These are phyloP conservation scores for Euschistus heros DNA, from an alignment of 1,140 invertebrate genomes.

Conservation along the genomic window DNA sequence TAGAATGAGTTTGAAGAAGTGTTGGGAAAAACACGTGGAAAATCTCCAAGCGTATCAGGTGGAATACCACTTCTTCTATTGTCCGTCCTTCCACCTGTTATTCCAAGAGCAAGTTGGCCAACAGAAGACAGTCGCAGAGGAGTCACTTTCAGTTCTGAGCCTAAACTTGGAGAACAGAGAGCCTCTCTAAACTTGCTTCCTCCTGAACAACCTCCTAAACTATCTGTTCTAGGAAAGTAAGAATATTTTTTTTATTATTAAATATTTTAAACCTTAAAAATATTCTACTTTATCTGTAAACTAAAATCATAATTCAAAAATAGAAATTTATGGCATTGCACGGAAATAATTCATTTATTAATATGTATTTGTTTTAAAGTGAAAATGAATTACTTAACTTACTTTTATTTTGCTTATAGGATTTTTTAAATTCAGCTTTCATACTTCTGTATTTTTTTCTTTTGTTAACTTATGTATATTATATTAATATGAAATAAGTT, in stretches of 20 bases:
- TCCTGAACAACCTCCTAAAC: constrained; percentile 2
- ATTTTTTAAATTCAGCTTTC: too few species aligned
- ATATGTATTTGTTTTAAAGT: too few species aligned
- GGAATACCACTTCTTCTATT: constrained; percentile 55
- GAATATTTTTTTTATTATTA: neutral
- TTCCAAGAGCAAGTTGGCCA: constrained; percentile 44
- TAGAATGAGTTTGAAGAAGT: constrained; percentile 22
- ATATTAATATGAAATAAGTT: too few species aligned
- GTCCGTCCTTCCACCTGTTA: constrained; percentile 59
- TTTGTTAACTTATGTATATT: too few species aligned
- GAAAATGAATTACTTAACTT: too few species aligned
- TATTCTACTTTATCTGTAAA: too few species aligned
- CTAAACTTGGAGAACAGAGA: constrained; percentile 43
- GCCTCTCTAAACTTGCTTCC: neutral
- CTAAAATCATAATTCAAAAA: too few species aligned
- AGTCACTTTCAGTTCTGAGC: constrained; percentile 53
- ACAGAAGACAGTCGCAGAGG: constrained; percentile 34
- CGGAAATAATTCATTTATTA: too few species aligned
- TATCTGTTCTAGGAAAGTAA: constrained; percentile 8
- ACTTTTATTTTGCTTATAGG: too few species aligned
- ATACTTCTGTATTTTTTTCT: too few species aligned
- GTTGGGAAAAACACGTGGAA: constrained; percentile 24
- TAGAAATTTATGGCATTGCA: too few species aligned
- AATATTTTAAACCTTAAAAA: too few species aligned
- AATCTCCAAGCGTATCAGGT: constrained; percentile 51